Percentiles rank a stretch among this genome's conserved stretches.
Evolutionary conservation across 2,113 vertebrate genomes (phyloP).

Genomic region (Platichthys stellatus): DNA sequence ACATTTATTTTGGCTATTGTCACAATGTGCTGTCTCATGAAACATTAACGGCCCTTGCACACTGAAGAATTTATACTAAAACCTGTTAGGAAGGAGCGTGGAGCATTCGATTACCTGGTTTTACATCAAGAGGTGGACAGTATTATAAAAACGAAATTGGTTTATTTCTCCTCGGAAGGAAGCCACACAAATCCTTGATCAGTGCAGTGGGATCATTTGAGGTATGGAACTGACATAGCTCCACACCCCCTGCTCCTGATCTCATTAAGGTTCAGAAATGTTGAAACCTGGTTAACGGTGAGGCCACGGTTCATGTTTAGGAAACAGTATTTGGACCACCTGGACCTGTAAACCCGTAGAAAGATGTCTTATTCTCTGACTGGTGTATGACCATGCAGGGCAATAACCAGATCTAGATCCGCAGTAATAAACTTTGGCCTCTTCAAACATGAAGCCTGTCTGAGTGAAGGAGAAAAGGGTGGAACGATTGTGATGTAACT

Average conservation of each 20-base stretch:
- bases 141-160: conserved; percentile 14
- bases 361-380: conserved; percentile 33
- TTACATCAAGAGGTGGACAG: background rate
- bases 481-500: conserved; percentile 12
- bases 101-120: background rate
- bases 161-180: conserved; percentile 4
- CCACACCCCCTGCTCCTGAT: background rate
- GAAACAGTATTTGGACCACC: conserved; percentile 26
- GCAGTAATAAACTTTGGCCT: conserved; percentile 51
- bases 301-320: background rate
- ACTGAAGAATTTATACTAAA: background rate
- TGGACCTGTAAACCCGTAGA: conserved; percentile 29
- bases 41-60: background rate
- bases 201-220: conserved; percentile 3
- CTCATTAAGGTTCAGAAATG: conserved; percentile 35
- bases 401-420: conserved; percentile 54
- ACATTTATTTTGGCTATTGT: too few relatives aligned
- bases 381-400: conserved; percentile 38
- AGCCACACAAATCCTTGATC: conserved; percentile 9
- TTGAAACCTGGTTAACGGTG: conserved; percentile 26
- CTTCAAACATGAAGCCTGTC: conserved; percentile 36
- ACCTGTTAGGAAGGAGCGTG: background rate
- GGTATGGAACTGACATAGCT: background rate
- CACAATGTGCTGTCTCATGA: background rate
- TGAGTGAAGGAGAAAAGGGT: conserved; percentile 10